Evolutionary conservation across 2,113 vertebrate genomes (phyloP).

Genomic region (Henicopernis longicauda): DNA sequence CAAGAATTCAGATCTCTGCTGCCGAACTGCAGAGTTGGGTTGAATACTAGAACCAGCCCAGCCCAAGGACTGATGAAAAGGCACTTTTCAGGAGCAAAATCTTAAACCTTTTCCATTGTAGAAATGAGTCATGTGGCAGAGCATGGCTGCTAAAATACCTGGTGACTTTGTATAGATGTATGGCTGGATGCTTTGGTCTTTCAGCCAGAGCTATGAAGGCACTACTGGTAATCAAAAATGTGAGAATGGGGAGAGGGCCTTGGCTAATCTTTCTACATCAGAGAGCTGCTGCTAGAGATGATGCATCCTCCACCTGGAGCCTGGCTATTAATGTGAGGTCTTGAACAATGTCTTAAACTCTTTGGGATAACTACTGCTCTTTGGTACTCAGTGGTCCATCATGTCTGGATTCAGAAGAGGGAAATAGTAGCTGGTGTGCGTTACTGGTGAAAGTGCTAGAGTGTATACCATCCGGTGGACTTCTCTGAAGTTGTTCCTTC

Average conservation of each 20-base stretch:
- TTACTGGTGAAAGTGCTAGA: background rate
- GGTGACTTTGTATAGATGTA: background rate
- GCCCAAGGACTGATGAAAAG: background rate
- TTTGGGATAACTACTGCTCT: background rate
- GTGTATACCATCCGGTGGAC: background rate
- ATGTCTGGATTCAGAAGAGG: background rate
- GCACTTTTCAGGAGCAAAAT: background rate
- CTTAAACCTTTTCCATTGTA: background rate
- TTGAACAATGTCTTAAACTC: background rate
- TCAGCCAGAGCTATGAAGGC: background rate
- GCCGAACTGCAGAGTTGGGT: background rate
- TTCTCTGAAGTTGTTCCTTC: background rate
- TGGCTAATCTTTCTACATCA: background rate
- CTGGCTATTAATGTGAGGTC: background rate
- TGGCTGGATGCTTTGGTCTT: background rate
- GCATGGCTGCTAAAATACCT: background rate
- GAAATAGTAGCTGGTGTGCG: background rate
- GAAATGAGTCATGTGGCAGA: background rate
- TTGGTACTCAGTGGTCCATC: background rate
- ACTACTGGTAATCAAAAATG: background rate
- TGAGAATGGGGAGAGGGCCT: background rate
- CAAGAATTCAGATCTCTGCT: conserved; percentile 47
- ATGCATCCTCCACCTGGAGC: background rate
- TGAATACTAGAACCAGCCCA: background rate
- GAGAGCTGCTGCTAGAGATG: background rate